phyloP scores from a whole-genome alignment of 2,888 invertebrate species.

The Ennomos fuscantarius region DNA sequence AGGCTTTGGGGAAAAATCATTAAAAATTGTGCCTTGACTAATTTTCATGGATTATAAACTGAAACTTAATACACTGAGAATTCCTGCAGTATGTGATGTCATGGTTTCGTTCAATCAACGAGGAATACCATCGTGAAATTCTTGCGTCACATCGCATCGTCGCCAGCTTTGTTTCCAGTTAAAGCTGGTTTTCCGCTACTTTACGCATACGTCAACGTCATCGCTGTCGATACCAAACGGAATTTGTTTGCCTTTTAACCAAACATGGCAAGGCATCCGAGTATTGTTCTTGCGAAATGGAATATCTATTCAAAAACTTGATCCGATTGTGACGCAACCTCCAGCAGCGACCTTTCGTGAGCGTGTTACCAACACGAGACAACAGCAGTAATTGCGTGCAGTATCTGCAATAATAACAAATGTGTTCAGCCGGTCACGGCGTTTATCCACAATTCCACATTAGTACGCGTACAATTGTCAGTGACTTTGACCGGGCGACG shows the following conservation, averaged over 20 bases:
- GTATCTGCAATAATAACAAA: conserved; percentile 11
- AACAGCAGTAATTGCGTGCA: conserved; percentile 25
- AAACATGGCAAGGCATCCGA: conserved; percentile 1
- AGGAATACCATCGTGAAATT: conserved; percentile 11
- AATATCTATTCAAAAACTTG: conserved; percentile 2
- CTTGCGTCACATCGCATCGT: conserved; percentile 11
- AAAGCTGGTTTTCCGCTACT: conserved; percentile 15
- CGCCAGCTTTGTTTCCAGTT: conserved; percentile 7
- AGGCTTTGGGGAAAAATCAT: not conserved
- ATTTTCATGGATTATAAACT: no score
- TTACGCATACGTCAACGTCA: conserved; percentile 10
- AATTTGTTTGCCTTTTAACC: not conserved
- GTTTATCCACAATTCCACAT: conserved; percentile 15
- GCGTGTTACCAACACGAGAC: conserved; percentile 18
- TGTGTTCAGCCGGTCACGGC: conserved; percentile 9
- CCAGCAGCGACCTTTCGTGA: conserved; percentile 11
- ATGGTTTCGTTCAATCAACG: conserved; percentile 14
- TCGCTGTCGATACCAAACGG: conserved; percentile 2
- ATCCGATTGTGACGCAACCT: conserved; percentile 11
- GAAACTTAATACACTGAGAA: conserved; percentile 1
- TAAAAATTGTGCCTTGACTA: no score
- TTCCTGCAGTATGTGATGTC: conserved; percentile 18
- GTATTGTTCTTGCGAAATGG: conserved; percentile 9
- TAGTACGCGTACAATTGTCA: conserved; percentile 48
- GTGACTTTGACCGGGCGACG: conserved; percentile 67